phyloP scores from a whole-genome alignment of 2,113 vertebrate genomes.

The Polypterus senegalus region DNA sequence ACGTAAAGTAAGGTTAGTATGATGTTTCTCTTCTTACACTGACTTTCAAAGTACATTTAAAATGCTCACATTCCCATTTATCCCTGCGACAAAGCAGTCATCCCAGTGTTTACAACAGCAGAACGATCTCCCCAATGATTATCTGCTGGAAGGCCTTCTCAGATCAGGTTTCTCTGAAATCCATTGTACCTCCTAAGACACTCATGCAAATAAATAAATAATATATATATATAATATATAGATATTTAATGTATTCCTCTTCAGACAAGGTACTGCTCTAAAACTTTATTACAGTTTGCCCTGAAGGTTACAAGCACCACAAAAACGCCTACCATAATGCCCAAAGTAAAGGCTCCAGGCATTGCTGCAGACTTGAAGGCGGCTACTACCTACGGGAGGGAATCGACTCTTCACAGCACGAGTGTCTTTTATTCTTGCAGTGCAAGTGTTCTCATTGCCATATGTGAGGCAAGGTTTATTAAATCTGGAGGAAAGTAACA shows the following conservation, averaged over 20 bases:
- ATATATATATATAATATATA: not conserved
- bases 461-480: conserved; percentile 29
- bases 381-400: not conserved
- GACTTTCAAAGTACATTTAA: no score
- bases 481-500: conserved; percentile 12
- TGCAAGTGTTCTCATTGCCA: not conserved
- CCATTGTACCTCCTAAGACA: no score
- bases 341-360: conserved; percentile 3
- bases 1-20: no score
- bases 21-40: no score
- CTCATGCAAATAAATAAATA: no score
- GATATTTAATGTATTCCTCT: no score
- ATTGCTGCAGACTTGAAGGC: not conserved
- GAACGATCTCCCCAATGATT: no score
- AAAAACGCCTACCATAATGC: not conserved
- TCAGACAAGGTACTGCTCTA: not conserved
- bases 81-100: no score
- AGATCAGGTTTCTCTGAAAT: no score
- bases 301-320: conserved; percentile 1
- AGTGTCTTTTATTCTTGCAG: not conserved
- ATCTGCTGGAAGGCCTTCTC: no score
- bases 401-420: not conserved
- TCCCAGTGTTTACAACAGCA: no score
- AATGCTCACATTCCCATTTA: no score
- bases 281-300: conserved; percentile 1